Percentiles rank a stretch among this genome's conserved stretches.
Conservation (phyloP, 2,113 vertebrate genomes). For the Prunella fulvescens region DNA sequence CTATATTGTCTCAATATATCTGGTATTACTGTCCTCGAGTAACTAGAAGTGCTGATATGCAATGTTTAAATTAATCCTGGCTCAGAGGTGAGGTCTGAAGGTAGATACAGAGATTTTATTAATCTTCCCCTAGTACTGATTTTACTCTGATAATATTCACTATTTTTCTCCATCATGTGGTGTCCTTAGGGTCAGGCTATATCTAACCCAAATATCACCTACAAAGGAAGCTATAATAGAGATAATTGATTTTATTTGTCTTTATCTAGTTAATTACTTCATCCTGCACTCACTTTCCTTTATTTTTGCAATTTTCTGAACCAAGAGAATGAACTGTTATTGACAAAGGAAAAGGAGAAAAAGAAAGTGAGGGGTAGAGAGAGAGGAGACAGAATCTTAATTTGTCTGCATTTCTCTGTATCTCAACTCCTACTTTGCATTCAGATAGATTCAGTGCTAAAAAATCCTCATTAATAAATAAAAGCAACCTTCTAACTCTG, state of each 20-base stretch:
- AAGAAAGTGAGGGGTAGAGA: not conserved
- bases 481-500: not conserved
- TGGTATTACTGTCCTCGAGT: not conserved
- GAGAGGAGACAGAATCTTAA: not conserved
- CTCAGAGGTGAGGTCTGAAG: not conserved
- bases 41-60: not conserved
- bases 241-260: not conserved
- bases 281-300: not conserved
- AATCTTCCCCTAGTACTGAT: not conserved
- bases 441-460: not conserved
- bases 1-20: not conserved
- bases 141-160: not conserved
- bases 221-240: not conserved
- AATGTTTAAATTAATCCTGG: not conserved
- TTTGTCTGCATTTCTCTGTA: not conserved
- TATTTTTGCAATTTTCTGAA: not conserved
- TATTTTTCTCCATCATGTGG: not conserved
- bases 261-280: not conserved
- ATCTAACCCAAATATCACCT: not conserved
- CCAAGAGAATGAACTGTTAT: not conserved
- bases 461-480: slow-evolving; percentile 6
- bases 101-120: not conserved
- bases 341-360: not conserved
- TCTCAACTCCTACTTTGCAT: not conserved
- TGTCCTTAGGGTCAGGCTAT: not conserved